Evolutionary conservation across 2,113 vertebrate species (phyloP), one percentile per base, ranked within the genome.

Genomic region (Centropristis striata): DNA sequence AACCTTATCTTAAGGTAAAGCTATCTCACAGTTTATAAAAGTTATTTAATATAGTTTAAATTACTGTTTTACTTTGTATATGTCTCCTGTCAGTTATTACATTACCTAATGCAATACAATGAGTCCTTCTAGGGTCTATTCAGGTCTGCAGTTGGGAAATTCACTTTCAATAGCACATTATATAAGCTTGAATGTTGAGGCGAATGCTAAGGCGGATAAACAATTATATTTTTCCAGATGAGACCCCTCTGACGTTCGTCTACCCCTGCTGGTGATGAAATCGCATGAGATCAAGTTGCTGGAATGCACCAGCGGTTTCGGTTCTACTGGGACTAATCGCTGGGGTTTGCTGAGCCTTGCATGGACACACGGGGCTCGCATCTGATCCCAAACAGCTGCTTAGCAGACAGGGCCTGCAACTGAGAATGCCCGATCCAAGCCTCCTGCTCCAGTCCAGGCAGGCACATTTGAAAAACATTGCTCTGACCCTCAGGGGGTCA

Each of bases 381-480:
- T 89, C 84, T 92, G 90, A 92, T 89, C 85, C 88, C 76, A 75
- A 89, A 89, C 92, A 93, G 91, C 92, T 93, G 92, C 87, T 89
- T 27, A 39, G 71, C 86, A 91, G 87, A 90, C 88, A 47, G 65
- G 51, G 75, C 64, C 72, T 54, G 79, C 86, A 74, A 81, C 75
- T 81, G 87, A 83, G 84, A 88, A 80, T 63, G 83, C 54, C 85
- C 71, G 41, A n/a, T 70, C 58, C 47, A 23, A 66, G 54, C 32
- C 54, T 32, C 54, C 27, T 5, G 68, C 71, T 75, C 70, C 61
- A 36, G 74, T 53, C 64, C 80, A 42, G 77, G 69, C 83, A 75
- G 76, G 80, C 73, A 79, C 71, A 39, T 77, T 80, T 58, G 64
- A 73, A 88, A 88, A 90, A 88, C 89, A 87, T 74, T 44, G 80